Evolutionary conservation across 2,888 invertebrate genomes (phyloP).

Genomic region (Rhagophthalmus giganteus): DNA sequence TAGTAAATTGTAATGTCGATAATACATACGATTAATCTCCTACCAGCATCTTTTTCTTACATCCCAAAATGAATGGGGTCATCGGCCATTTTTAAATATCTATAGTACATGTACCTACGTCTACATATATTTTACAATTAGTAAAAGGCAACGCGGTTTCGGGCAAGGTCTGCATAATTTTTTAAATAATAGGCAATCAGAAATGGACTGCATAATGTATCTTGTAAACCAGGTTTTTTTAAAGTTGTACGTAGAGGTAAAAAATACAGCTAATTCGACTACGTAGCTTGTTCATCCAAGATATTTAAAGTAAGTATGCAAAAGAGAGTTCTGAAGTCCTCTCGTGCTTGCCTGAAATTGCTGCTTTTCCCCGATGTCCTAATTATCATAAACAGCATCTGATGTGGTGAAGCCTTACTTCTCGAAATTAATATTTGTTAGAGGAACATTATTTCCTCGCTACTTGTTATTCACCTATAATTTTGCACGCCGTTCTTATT

Average conservation of each 20-base stretch:
- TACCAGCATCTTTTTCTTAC: background rate
- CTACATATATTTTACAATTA: too few species aligned
- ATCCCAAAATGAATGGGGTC: background rate
- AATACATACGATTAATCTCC: slow-evolving; percentile 16
- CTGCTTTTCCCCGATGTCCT: slow-evolving; percentile 1
- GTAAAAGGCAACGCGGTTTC: too few species aligned
- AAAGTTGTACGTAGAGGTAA: background rate
- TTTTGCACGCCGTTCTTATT: too few species aligned
- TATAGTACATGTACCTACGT: too few species aligned
- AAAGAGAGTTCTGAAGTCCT: slow-evolving; percentile 1
- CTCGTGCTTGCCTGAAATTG: slow-evolving; percentile 7
- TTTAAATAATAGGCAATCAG: background rate
- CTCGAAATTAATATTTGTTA: slow-evolving; percentile 4
- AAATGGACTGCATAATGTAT: too few species aligned
- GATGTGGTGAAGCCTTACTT: slow-evolving; percentile 4
- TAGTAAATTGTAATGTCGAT: slow-evolving; percentile 30
- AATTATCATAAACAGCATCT: slow-evolving; percentile 18
- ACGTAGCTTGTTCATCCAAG: background rate
- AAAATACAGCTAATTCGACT: background rate
- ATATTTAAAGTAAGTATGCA: slow-evolving; percentile 7
- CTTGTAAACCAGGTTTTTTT: too few species aligned
- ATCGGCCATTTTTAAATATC: too few species aligned
- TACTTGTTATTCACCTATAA: background rate
- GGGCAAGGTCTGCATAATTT: too few species aligned
- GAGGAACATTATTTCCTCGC: background rate